Conservation (phyloP, 2,888 invertebrate genomes). For the Melanophora roralis region DNA sequence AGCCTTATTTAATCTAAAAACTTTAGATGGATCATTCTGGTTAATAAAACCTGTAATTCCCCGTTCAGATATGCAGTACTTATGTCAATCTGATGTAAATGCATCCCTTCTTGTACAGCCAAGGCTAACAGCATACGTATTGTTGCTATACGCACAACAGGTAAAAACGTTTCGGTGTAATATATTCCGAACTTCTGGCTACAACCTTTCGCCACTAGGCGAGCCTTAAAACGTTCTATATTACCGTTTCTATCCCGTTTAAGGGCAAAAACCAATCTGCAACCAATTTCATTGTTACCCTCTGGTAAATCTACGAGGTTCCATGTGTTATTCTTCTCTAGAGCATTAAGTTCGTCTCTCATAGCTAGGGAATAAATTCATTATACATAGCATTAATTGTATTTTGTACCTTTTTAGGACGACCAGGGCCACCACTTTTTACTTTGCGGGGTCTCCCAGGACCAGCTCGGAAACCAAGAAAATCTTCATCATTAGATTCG, state of each 20-base stretch:
- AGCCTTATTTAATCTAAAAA: slow-evolving; percentile 59
- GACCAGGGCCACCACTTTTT: slow-evolving; percentile 36
- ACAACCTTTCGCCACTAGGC: slow-evolving; percentile 54
- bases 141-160: slow-evolving; percentile 53
- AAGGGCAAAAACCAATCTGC: slow-evolving; percentile 57
- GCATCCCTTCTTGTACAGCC: slow-evolving; percentile 48
- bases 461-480: slow-evolving; percentile 1
- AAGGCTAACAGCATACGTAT: slow-evolving; percentile 55
- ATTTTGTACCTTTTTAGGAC: slow-evolving; percentile 49
- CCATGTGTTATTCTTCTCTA: slow-evolving; percentile 59
- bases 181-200: slow-evolving; percentile 48
- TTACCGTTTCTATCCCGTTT: slow-evolving; percentile 48
- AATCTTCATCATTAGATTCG: neutral
- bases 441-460: slow-evolving; percentile 27
- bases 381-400: slow-evolving; percentile 21
- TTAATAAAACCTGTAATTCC: slow-evolving; percentile 43
- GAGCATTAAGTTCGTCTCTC: slow-evolving; percentile 47
- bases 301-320: slow-evolving; percentile 44
- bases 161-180: slow-evolving; percentile 60
- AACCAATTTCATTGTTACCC: slow-evolving; percentile 46
- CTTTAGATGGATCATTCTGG: slow-evolving; percentile 12
- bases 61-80: slow-evolving; percentile 57
- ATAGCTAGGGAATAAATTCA: slow-evolving; percentile 53
- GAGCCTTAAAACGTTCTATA: slow-evolving; percentile 58
- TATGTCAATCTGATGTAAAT: slow-evolving; percentile 60